These are phyloP conservation scores for Dinothrombium tinctorium DNA, from an alignment of 1,140 invertebrate species.

Conservation along the genomic window DNA sequence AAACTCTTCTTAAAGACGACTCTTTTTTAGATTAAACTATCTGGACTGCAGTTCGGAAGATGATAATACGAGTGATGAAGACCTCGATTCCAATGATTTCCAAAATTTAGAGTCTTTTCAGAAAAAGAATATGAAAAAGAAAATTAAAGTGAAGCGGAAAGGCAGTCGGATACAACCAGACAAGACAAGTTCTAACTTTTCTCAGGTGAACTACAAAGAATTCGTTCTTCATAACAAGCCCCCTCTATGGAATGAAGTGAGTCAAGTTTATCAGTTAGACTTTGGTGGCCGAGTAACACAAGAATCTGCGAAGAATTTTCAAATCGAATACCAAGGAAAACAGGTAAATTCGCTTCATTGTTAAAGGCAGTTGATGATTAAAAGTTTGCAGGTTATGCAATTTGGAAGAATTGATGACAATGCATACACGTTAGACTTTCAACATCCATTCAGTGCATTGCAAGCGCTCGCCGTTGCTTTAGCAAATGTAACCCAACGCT, in stretches of 20 bases:
- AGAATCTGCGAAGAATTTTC: constrained; percentile 98
- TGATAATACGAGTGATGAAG: constrained; percentile 24
- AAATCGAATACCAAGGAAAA: constrained; percentile 89
- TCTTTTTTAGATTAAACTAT: constrained; percentile 10
- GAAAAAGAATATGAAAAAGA: constrained; percentile 66
- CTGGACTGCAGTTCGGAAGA: constrained; percentile 44
- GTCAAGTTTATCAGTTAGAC: constrained; percentile 95
- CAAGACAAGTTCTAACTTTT: neutral
- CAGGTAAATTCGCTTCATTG: constrained; percentile 37
- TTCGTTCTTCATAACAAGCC: constrained; percentile 97
- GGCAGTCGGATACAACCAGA: constrained; percentile 8
- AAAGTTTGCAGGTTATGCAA: constrained; percentile 79
- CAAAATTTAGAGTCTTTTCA: constrained; percentile 78
- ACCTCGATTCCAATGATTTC: constrained; percentile 33
- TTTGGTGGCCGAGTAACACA: constrained; percentile 98
- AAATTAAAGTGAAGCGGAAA: constrained; percentile 15
- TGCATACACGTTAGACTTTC: constrained; percentile 94
- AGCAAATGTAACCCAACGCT: constrained; percentile 90
- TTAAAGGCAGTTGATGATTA: neutral
- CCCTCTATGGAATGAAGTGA: constrained; percentile 97
- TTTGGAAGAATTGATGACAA: constrained; percentile 96
- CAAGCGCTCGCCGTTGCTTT: constrained; percentile 95
- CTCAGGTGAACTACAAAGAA: constrained; percentile 26
- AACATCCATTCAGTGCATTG: constrained; percentile 90
- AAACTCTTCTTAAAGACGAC: neutral